Evolutionary conservation across 1,140 invertebrate genomes (phyloP).

Genomic region (Stegodyphus dumicola): DNA sequence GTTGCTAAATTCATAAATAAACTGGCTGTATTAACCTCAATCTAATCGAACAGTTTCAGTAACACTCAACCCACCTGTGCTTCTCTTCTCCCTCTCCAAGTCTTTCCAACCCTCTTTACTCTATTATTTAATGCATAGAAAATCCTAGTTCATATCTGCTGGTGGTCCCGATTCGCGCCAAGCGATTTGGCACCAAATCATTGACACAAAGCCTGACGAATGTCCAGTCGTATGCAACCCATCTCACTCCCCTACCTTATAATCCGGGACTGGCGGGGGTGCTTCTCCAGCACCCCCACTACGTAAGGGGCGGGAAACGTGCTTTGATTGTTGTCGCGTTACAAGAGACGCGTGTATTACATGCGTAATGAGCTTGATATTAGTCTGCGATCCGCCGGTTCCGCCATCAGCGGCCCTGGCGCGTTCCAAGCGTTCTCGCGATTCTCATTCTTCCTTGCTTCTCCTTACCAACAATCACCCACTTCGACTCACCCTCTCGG

Average conservation of each 20-base stretch:
- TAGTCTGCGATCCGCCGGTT: slow-evolving; percentile 3
- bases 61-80: neutral
- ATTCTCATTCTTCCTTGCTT: slow-evolving; percentile 8
- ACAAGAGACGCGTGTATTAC: slow-evolving; percentile 36
- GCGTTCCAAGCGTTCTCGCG: neutral
- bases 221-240: neutral
- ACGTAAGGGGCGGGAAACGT: neutral
- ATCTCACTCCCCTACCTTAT: too few species aligned
- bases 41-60: neutral
- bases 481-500: neutral
- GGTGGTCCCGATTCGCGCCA: neutral
- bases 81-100: neutral
- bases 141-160: neutral
- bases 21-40: neutral
- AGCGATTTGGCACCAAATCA: neutral
- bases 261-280: too few species aligned
- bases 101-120: neutral
- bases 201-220: slow-evolving; percentile 23
- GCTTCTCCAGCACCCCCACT: neutral
- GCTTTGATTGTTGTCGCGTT: slow-evolving; percentile 22
- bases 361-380: slow-evolving; percentile 50
- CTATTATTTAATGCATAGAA: neutral
- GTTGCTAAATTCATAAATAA: too few species aligned
- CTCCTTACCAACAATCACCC: neutral
- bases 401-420: neutral